Conservation (phyloP, 2,797 vertebrate species). For the Eulemur coronatus region DNA sequence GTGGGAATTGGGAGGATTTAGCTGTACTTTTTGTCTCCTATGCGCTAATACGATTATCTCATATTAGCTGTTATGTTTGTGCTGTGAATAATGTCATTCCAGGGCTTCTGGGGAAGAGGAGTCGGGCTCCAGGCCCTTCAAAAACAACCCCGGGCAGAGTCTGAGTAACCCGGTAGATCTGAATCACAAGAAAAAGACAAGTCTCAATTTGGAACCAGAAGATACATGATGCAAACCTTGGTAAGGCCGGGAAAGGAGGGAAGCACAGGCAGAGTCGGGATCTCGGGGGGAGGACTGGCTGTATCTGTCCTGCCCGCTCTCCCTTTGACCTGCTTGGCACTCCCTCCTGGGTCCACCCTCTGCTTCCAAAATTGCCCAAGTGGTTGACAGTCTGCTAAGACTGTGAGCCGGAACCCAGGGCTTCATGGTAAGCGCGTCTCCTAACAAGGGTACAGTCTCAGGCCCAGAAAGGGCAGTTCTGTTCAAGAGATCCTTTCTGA, state of each 20-base stretch:
- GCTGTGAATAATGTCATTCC: constrained; percentile 54
- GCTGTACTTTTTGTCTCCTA: constrained; percentile 31
- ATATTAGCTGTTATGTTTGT: neutral
- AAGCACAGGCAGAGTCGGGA: neutral
- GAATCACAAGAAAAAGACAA: constrained; percentile 40
- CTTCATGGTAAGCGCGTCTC: rapidly evolving
- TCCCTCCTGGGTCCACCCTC: neutral
- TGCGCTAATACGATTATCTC: constrained; percentile 32
- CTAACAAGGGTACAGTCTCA: rapidly evolving
- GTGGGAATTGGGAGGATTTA: constrained; percentile 66
- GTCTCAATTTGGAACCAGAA: constrained; percentile 5
- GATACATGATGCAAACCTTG: constrained; percentile 13
- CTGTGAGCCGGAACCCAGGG: neutral
- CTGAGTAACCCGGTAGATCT: constrained; percentile 37
- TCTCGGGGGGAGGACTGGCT: constrained; percentile 11
- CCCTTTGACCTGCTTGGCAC: constrained; percentile 20
- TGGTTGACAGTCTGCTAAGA: neutral
- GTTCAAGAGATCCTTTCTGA: neutral
- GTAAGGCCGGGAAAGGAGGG: neutral
- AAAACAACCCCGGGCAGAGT: constrained; percentile 16
- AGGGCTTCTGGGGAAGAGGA: constrained; percentile 41
- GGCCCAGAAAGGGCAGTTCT: rapidly evolving
- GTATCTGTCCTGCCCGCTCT: constrained; percentile 6
- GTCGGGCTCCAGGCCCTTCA: constrained; percentile 21
- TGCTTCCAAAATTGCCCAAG: neutral